Conservation (phyloP, 2,797 vertebrate genomes). For the Myotis findleyi region DNA sequence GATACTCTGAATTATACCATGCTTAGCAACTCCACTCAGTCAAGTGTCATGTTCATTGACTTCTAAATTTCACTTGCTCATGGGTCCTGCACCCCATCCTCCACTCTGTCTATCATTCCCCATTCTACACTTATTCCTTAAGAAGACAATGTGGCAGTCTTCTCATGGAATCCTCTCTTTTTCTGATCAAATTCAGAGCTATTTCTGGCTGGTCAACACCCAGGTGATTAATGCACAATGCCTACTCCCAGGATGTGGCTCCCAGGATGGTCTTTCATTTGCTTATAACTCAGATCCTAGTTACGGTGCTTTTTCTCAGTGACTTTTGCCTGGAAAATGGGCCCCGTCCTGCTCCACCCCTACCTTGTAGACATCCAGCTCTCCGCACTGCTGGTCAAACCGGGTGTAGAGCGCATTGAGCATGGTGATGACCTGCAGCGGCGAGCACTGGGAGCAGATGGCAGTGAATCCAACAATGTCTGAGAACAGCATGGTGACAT, state of each 20-base stretch:
- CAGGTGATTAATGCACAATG: background rate
- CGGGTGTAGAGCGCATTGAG: conserved; percentile 97
- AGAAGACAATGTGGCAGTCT: background rate
- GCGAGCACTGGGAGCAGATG: conserved; percentile 95
- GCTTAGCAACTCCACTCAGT: background rate
- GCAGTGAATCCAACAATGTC: conserved; percentile 99
- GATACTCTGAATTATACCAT: background rate
- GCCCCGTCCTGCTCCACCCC: conserved; percentile 67
- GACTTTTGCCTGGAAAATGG: background rate
- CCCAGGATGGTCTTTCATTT: background rate
- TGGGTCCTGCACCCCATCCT: background rate
- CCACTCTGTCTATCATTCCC: background rate
- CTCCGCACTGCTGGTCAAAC: conserved; percentile 97
- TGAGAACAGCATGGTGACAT: conserved; percentile 98
- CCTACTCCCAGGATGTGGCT: background rate
- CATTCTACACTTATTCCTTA: background rate
- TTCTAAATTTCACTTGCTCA: background rate
- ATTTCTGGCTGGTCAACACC: conserved; percentile 41
- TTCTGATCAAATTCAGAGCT: conserved; percentile 4
- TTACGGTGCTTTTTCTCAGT: conserved; percentile 12
- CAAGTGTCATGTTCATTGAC: background rate
- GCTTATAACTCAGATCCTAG: background rate
- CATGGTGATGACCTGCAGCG: conserved; percentile 99
- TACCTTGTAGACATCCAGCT: conserved; percentile 99
- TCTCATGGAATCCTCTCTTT: conserved; percentile 1